Conservation (phyloP, 2,797 vertebrate species). For the Scolopax bukidnonensis region DNA sequence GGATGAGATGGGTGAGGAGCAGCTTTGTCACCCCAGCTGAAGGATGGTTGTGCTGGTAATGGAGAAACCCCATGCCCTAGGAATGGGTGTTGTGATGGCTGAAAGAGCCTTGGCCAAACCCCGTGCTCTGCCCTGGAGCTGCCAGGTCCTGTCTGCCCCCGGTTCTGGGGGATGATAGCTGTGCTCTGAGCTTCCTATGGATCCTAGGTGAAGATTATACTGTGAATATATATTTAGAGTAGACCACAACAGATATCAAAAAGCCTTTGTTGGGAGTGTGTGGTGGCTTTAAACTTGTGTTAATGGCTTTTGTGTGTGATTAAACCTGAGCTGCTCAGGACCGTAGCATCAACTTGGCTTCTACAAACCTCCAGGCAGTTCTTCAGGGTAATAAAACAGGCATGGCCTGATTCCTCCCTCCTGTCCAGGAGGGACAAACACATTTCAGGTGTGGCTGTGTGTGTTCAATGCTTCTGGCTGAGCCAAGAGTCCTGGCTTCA, state of each 20-base stretch:
- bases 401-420: not conserved
- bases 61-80: not conserved
- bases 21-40: not conserved
- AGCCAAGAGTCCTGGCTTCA: not conserved
- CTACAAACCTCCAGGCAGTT: not conserved
- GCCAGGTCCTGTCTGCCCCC: accelerated
- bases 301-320: not conserved
- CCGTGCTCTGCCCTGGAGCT: accelerated
- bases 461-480: not conserved
- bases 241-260: not conserved
- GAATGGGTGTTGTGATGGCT: not conserved
- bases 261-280: not conserved
- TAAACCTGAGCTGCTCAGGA: not conserved
- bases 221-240: not conserved
- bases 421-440: not conserved
- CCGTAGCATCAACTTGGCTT: not conserved
- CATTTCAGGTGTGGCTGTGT: not conserved
- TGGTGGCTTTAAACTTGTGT: not conserved
- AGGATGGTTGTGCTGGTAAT: not conserved
- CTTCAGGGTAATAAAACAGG: not conserved
- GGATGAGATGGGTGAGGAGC: not conserved
- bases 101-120: not conserved
- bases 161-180: not conserved
- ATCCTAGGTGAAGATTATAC: not conserved
- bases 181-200: not conserved